A percentile compares a stretch with the other conserved stretches of the same genome.
These are phyloP conservation scores for Eurytemora carolleeae DNA, from an alignment of 1,140 invertebrate species.

Conservation along the genomic window DNA sequence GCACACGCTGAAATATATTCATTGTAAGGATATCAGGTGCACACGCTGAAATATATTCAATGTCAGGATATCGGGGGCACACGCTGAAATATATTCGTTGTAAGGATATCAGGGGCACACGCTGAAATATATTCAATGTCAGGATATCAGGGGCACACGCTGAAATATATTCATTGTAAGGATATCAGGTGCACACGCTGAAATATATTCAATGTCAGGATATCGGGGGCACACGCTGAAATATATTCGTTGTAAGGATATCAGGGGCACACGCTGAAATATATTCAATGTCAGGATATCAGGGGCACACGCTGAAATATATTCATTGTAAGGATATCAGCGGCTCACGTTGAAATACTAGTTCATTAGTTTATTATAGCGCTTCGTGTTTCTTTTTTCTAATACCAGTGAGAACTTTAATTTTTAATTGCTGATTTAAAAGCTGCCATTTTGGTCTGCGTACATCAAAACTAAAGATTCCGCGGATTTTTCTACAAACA, in stretches of 20 bases:
- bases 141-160: constrained; percentile 41
- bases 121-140: constrained; percentile 88
- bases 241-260: constrained; percentile 78
- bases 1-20: constrained; percentile 36
- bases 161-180: constrained; percentile 57
- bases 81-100: constrained; percentile 48
- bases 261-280: constrained; percentile 90
- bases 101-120: constrained; percentile 89
- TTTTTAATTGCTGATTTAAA: no score
- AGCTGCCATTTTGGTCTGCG: no score
- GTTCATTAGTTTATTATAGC: no score
- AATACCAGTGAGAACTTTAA: no score
- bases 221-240: constrained; percentile 31
- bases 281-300: constrained; percentile 82
- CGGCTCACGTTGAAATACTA: no score
- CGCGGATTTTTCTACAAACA: no score
- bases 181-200: constrained; percentile 94
- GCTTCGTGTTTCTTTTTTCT: no score
- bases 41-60: constrained; percentile 94
- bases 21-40: constrained; percentile 87
- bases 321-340: no score
- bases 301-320: constrained; percentile 1
- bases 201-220: constrained; percentile 82
- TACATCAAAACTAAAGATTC: no score
- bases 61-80: constrained; percentile 47